These are phyloP conservation scores for Caenorhabditis imperialis DNA, from an alignment of 2,888 invertebrate genomes.

Conservation along the genomic window DNA sequence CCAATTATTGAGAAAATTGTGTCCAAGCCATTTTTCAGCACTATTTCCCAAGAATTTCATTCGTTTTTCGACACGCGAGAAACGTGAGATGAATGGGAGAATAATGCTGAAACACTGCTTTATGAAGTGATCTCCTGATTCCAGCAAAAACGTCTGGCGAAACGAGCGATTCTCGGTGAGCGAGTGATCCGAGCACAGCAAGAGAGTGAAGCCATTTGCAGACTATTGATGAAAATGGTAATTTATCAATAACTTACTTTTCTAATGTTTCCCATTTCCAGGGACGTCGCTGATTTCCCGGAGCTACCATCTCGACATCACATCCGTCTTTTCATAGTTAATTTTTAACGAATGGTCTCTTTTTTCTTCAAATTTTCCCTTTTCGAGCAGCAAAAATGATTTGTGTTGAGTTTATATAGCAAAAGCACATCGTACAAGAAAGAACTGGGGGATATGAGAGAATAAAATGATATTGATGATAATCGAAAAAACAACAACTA, in stretches of 20 bases:
- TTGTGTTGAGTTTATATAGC: background rate
- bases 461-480: no score
- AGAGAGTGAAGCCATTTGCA: conserved; percentile 49
- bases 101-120: background rate
- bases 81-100: no score
- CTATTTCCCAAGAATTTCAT: no score
- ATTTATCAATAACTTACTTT: background rate
- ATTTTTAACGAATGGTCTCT: background rate
- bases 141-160: conserved; percentile 56
- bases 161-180: conserved; percentile 42
- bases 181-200: conserved; percentile 49
- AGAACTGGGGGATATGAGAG: no score
- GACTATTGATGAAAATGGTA: conserved; percentile 55
- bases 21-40: no score
- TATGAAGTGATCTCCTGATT: background rate
- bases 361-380: background rate
- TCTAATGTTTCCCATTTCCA: background rate
- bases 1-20: no score
- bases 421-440: background rate
- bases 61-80: no score
- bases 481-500: no score
- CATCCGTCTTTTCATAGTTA: no score
- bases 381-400: background rate
- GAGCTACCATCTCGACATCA: no score
- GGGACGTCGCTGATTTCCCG: conserved; percentile 7